Evolutionary conservation across 2,113 vertebrate species (phyloP).

Genomic region (Apaloderma vittatum): DNA sequence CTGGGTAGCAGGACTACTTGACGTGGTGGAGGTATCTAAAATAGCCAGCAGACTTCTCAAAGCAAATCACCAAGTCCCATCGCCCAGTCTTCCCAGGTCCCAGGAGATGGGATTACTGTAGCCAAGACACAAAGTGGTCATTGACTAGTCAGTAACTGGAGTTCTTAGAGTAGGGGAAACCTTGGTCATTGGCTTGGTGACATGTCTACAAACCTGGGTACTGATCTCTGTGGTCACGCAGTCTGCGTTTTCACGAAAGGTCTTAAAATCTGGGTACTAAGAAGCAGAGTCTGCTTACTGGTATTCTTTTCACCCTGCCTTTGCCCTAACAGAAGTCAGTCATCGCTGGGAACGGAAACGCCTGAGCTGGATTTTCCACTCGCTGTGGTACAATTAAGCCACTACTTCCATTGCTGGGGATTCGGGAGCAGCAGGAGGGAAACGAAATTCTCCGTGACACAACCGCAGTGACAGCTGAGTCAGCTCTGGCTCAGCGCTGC

Average conservation of each 20-base stretch:
- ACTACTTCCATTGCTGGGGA: not conserved
- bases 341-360: not conserved
- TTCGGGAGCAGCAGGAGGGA: slow-evolving; percentile 64
- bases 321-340: not conserved
- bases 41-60: not conserved
- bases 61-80: not conserved
- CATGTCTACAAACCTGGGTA: not conserved
- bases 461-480: slow-evolving; percentile 74
- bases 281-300: not conserved
- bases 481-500: slow-evolving; percentile 64
- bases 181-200: not conserved
- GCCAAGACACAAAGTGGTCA: not conserved
- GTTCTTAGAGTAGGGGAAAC: not conserved
- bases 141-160: not conserved
- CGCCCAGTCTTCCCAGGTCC: not conserved
- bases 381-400: not conserved
- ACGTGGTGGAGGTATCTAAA: not conserved
- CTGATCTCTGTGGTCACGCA: not conserved
- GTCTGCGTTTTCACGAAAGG: not conserved
- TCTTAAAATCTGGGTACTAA: not conserved
- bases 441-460: slow-evolving; percentile 58
- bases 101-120: not conserved
- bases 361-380: slow-evolving; percentile 23
- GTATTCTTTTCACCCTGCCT: not conserved
- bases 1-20: fast-evolving